Evolutionary conservation across 1,140 invertebrate species (phyloP).

Genomic region (Sipha flava): DNA sequence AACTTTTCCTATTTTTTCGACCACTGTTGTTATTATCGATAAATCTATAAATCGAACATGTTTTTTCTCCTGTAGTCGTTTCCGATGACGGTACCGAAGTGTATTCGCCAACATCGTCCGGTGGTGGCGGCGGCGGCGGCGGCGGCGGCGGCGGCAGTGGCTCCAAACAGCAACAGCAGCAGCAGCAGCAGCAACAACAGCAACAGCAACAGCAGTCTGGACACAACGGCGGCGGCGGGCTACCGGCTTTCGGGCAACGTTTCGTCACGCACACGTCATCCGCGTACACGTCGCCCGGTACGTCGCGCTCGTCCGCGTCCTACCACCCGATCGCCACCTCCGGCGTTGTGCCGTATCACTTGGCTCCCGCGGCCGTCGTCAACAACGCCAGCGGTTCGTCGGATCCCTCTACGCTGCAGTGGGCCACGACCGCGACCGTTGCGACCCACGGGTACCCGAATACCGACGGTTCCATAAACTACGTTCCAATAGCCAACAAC

Average conservation of each 20-base stretch:
- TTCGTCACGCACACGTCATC: constrained; percentile 2
- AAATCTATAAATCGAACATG: too few relatives aligned
- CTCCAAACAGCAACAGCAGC: neutral
- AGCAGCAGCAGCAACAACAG: neutral
- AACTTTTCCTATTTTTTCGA: too few relatives aligned
- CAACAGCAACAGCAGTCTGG: neutral
- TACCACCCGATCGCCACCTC: neutral
- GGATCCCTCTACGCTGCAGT: neutral
- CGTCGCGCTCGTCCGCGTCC: neutral
- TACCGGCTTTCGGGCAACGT: constrained; percentile 4
- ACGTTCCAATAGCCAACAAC: neutral
- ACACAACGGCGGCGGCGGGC: neutral
- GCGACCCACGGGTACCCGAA: neutral
- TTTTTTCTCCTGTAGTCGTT: neutral
- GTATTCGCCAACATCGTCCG: neutral
- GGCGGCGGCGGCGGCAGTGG: neutral
- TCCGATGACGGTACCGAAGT: neutral
- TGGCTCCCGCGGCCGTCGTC: neutral
- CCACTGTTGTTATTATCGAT: too few relatives aligned
- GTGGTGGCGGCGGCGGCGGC: neutral
- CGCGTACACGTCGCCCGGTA: neutral
- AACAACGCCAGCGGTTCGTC: constrained; percentile 49
- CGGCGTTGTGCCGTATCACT: neutral
- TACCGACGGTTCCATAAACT: constrained; percentile 23
- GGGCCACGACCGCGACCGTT: neutral